Evolutionary conservation across 2,888 invertebrate genomes (phyloP).

Genomic region (Agonopterix alstromeriana): DNA sequence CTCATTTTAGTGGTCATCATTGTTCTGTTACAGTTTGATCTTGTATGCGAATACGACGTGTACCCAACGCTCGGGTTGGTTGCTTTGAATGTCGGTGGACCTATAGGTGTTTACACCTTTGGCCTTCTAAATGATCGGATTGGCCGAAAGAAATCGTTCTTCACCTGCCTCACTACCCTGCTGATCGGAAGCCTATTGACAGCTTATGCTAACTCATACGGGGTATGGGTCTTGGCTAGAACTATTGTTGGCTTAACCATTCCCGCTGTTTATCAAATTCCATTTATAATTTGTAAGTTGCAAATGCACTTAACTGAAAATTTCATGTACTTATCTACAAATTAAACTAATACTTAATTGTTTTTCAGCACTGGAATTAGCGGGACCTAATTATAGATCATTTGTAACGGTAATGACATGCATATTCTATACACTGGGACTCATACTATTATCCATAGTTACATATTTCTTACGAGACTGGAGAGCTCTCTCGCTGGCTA

Average conservation of each 20-base stretch:
- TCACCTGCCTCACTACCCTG: slow-evolving; percentile 88
- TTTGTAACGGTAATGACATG: slow-evolving; percentile 96
- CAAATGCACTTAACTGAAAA: too few species aligned
- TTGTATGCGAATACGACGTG: slow-evolving; percentile 91
- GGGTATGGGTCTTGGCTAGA: slow-evolving; percentile 89
- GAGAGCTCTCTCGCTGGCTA: slow-evolving; percentile 86
- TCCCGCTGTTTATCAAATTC: slow-evolving; percentile 95
- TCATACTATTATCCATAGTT: slow-evolving; percentile 89
- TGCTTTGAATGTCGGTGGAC: slow-evolving; percentile 91
- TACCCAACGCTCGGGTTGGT: slow-evolving; percentile 92
- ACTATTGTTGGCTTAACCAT: slow-evolving; percentile 92
- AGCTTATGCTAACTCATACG: slow-evolving; percentile 86
- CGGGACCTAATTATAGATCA: slow-evolving; percentile 93
- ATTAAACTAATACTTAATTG: not conserved
- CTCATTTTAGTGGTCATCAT: not conserved
- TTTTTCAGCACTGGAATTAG: slow-evolving; percentile 88
- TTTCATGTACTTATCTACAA: not conserved
- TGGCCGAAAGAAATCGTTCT: slow-evolving; percentile 90
- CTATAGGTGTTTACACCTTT: slow-evolving; percentile 92
- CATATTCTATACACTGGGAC: slow-evolving; percentile 91
- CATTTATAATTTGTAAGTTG: slow-evolving; percentile 93
- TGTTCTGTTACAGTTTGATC: slow-evolving; percentile 85
- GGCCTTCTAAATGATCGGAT: slow-evolving; percentile 91
- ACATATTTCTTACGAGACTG: slow-evolving; percentile 91
- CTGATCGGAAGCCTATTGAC: slow-evolving; percentile 88